phyloP scores from a whole-genome alignment of 1,140 invertebrate species.

The Plodia interpunctella region DNA sequence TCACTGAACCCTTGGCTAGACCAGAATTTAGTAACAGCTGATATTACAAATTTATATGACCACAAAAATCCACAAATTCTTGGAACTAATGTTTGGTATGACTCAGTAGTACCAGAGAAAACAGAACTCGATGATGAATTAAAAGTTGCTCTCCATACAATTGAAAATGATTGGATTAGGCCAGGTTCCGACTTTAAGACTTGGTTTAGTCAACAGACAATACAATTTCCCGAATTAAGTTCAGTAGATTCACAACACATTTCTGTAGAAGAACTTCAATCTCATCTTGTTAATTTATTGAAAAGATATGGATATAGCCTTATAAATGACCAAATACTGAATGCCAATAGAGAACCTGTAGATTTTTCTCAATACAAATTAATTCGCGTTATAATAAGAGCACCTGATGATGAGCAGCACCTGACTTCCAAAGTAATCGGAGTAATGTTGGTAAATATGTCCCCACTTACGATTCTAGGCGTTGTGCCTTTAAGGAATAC shows the following conservation, averaged over 20 bases:
- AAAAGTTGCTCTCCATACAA: too few species aligned
- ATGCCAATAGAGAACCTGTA: neutral
- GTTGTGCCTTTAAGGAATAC: slow-evolving; percentile 36
- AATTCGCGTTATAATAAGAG: neutral
- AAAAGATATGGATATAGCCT: neutral
- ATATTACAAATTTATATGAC: too few species aligned
- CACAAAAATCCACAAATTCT: too few species aligned
- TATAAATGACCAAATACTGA: neutral
- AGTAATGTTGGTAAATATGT: slow-evolving; percentile 17
- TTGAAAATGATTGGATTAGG: too few species aligned
- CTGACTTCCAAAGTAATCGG: neutral
- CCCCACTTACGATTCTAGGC: slow-evolving; percentile 30
- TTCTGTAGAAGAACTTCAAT: neutral
- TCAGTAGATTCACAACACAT: neutral
- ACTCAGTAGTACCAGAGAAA: too few species aligned
- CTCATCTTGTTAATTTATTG: neutral
- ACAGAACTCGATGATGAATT: too few species aligned
- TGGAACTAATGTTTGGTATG: too few species aligned
- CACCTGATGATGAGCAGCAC: neutral
- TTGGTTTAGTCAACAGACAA: neutral
- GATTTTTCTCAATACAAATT: neutral
- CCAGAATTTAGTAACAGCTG: too few species aligned
- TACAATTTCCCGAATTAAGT: neutral
- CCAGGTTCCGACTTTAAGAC: neutral
- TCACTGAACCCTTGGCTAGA: too few species aligned